phyloP scores from a whole-genome alignment of 2,797 vertebrate genomes.

The Phrynocephalus forsythii region DNA sequence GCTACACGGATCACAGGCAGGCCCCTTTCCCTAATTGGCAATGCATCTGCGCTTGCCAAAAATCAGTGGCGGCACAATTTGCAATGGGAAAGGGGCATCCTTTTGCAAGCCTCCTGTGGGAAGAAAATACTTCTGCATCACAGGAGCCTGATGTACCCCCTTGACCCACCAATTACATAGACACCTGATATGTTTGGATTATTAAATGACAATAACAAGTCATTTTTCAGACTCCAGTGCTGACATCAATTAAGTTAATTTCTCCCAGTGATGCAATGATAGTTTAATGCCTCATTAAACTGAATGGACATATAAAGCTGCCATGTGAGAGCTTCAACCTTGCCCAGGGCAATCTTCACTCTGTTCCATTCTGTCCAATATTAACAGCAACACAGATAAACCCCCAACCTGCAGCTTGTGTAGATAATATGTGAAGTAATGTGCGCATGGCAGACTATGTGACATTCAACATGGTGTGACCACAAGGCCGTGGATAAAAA shows the following conservation, averaged over 20 bases:
- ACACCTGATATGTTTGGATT: not conserved
- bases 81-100: constrained; percentile 41
- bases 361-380: constrained; percentile 10
- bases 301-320: constrained; percentile 32
- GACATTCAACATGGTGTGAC: not conserved
- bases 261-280: constrained; percentile 42
- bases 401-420: not conserved
- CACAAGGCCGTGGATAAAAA: not conserved
- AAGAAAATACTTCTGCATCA: constrained; percentile 23
- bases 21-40: constrained; percentile 18
- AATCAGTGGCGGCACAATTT: constrained; percentile 45
- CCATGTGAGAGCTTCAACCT: constrained; percentile 25
- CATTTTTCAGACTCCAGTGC: constrained; percentile 21
- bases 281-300: constrained; percentile 58
- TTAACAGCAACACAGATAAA: not conserved
- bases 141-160: not conserved
- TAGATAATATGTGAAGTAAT: not conserved
- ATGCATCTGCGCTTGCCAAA: constrained; percentile 37
- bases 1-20: not conserved
- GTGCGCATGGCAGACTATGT: not conserved
- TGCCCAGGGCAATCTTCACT: constrained; percentile 35
- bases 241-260: constrained; percentile 44
- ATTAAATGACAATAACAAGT: constrained; percentile 52
- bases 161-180: constrained; percentile 25
- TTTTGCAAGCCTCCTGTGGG: constrained; percentile 27